These are phyloP conservation scores for Macroglossus sobrinus DNA, from an alignment of 2,113 vertebrate genomes.

Conservation along the genomic window DNA sequence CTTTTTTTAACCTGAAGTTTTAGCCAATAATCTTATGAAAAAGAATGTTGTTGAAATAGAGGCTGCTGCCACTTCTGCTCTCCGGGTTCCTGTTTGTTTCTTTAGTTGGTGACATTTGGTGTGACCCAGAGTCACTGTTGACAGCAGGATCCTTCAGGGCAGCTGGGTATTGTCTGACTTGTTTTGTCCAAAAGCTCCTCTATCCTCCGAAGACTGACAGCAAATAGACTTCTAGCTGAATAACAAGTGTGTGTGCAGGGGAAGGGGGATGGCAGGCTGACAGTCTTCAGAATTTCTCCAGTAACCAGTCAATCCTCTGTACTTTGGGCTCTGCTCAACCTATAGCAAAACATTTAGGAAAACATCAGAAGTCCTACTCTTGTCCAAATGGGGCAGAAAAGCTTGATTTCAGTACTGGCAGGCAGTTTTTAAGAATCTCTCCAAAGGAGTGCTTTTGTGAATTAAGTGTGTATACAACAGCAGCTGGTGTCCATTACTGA, in stretches of 20 bases:
- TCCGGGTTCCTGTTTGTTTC: background rate
- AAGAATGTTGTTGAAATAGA: background rate
- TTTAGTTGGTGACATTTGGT: conserved; percentile 13
- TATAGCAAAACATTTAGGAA: conserved; percentile 13
- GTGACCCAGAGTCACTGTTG: background rate
- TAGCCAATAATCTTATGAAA: background rate
- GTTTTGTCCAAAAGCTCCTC: conserved; percentile 21
- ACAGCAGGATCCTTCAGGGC: background rate
- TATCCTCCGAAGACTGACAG: conserved; percentile 35
- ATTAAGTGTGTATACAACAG: background rate
- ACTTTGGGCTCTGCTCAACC: background rate
- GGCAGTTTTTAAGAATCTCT: background rate
- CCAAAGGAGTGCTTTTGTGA: background rate
- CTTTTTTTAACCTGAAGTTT: background rate
- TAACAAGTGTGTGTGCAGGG: background rate
- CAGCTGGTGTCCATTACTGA: background rate
- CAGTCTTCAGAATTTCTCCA: conserved; percentile 19
- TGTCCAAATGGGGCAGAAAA: background rate
- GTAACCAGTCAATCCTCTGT: background rate
- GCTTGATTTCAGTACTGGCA: background rate
- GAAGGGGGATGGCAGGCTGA: background rate
- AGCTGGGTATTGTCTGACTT: background rate
- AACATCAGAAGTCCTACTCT: background rate
- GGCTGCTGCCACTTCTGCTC: background rate
- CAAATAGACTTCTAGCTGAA: background rate